These are phyloP conservation scores for Sycobia sp. DNA, from an alignment of 1,140 invertebrate species.

Conservation along the genomic window DNA sequence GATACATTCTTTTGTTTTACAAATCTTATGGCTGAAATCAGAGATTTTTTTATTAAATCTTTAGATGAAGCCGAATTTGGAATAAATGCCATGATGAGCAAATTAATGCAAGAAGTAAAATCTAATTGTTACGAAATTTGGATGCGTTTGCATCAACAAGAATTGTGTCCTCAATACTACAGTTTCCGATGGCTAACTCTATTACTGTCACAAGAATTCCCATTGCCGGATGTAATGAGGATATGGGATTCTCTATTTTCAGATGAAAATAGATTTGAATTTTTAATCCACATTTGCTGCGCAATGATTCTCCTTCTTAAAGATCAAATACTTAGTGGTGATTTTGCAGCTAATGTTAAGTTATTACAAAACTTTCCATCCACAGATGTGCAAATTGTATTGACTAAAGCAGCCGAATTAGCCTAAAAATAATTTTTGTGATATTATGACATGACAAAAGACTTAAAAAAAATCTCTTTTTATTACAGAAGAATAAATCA, in stretches of 20 bases:
- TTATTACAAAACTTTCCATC: constrained; percentile 77
- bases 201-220: constrained; percentile 97
- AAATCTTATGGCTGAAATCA: constrained; percentile 94
- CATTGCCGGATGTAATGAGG: constrained; percentile 91
- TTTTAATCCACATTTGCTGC: constrained; percentile 90
- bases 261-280: constrained; percentile 85
- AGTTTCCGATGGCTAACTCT: constrained; percentile 87
- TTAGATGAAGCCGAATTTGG: constrained; percentile 91
- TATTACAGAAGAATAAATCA: constrained; percentile 9
- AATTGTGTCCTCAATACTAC: constrained; percentile 82
- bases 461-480: constrained; percentile 7
- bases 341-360: constrained; percentile 92
- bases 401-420: constrained; percentile 68
- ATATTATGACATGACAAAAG: neutral
- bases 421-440: constrained; percentile 46
- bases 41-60: constrained; percentile 97
- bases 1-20: constrained; percentile 99
- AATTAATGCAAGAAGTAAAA: constrained; percentile 76
- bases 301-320: constrained; percentile 93
- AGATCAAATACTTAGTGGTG: constrained; percentile 79
- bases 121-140: constrained; percentile 79
- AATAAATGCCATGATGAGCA: constrained; percentile 84
- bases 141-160: constrained; percentile 75
- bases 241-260: constrained; percentile 96
- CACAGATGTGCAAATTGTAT: constrained; percentile 73